Evolutionary conservation across 2,113 vertebrate genomes (phyloP).

Genomic region (Balaeniceps rex): DNA sequence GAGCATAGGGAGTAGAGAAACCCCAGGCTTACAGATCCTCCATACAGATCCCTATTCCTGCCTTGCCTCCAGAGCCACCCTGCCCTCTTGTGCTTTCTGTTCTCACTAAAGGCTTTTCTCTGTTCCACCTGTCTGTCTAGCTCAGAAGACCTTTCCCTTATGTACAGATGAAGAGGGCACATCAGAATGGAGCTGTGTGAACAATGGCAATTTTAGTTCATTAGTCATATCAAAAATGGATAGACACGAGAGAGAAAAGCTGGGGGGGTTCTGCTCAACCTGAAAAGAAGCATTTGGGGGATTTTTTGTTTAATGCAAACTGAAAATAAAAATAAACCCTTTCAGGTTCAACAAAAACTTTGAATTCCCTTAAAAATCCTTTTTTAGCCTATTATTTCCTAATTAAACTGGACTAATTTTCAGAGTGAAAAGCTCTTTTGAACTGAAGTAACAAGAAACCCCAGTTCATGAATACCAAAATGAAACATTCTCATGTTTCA

Average conservation of each 20-base stretch:
- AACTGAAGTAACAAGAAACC: background rate
- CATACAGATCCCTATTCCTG: background rate
- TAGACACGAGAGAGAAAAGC: background rate
- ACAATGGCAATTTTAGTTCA: background rate
- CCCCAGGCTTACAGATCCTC: background rate
- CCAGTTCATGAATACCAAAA: background rate
- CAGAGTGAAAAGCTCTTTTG: background rate
- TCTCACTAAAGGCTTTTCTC: background rate
- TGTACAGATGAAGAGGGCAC: background rate
- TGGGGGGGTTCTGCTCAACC: background rate
- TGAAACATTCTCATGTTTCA: background rate
- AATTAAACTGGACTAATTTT: background rate
- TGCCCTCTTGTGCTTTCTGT: background rate
- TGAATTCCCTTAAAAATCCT: background rate
- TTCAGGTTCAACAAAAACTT: background rate
- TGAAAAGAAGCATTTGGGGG: background rate
- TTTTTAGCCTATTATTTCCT: background rate
- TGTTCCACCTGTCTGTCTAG: background rate
- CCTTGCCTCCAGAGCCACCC: background rate
- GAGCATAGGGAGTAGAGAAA: background rate
- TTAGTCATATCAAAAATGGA: background rate
- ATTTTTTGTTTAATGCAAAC: background rate
- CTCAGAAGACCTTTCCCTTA: background rate
- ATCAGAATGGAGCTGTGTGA: background rate
- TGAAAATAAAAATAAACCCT: background rate